Percentiles rank a stretch among this genome's conserved stretches.
Conservation (phyloP, 2,113 vertebrate genomes). For the Arizona elegans region DNA sequence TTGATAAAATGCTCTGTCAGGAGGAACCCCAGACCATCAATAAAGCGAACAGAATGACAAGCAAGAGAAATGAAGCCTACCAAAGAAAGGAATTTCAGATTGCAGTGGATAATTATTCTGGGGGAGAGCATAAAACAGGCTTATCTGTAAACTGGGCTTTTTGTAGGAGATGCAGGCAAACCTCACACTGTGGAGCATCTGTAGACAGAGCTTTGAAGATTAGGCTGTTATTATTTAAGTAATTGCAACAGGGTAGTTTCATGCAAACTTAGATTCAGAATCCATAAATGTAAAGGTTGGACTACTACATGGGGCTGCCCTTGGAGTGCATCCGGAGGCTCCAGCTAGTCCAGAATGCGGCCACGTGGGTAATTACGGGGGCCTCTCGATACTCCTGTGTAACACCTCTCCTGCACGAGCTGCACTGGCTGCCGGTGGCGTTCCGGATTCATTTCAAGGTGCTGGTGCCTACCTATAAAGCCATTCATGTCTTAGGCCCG, state of each 20-base stretch:
- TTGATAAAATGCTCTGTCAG: slow-evolving; percentile 46
- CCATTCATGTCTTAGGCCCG: too few relatives aligned
- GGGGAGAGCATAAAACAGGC: not conserved
- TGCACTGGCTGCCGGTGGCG: too few relatives aligned
- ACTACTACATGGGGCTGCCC: too few relatives aligned
- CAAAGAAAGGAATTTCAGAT: slow-evolving; percentile 27
- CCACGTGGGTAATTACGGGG: too few relatives aligned
- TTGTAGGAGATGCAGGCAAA: not conserved
- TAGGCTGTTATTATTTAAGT: not conserved
- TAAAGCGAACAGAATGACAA: slow-evolving; percentile 35
- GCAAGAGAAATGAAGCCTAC: slow-evolving; percentile 17
- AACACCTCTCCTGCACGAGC: too few relatives aligned
- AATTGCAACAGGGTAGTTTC: not conserved
- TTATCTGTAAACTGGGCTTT: not conserved
- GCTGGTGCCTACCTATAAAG: too few relatives aligned
- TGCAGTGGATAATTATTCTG: slow-evolving; percentile 16
- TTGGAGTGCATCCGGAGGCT: too few relatives aligned
- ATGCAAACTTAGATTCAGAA: not conserved
- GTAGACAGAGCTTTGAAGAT: not conserved
- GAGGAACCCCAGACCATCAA: slow-evolving; percentile 37
- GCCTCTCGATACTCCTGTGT: too few relatives aligned
- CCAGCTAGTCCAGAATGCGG: too few relatives aligned
- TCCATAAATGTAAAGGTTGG: not conserved
- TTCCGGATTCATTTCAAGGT: too few relatives aligned
- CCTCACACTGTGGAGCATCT: not conserved